A percentile compares a stretch with the other conserved stretches of the same genome.
Evolutionary conservation across 2,797 vertebrate genomes (phyloP).

Genomic region (Takifugu rubripes): DNA sequence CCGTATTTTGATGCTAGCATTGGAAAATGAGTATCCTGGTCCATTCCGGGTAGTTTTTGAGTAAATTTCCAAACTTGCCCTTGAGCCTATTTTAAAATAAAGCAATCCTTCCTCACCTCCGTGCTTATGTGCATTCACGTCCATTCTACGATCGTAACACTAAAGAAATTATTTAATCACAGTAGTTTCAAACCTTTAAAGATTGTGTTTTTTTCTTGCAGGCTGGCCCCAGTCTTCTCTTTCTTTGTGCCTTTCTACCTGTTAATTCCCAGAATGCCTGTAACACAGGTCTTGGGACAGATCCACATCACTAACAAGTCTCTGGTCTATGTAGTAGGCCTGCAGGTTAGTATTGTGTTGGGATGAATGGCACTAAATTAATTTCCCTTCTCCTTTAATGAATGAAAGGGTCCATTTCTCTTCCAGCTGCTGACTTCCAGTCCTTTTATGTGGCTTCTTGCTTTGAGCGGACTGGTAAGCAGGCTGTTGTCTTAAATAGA

Average conservation of each 20-base stretch:
- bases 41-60: too few relatives aligned
- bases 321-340: slow-evolving; percentile 85
- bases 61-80: too few relatives aligned
- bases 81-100: slow-evolving; percentile 3
- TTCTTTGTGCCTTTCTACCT: slow-evolving; percentile 95
- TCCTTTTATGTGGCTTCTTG: slow-evolving; percentile 92
- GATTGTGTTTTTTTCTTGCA: slow-evolving; percentile 42
- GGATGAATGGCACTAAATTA: not conserved
- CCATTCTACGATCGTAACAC: too few relatives aligned
- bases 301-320: slow-evolving; percentile 96
- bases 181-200: too few relatives aligned
- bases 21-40: too few relatives aligned
- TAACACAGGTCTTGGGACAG: slow-evolving; percentile 88
- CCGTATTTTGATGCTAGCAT: too few relatives aligned
- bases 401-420: slow-evolving; percentile 7
- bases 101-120: slow-evolving; percentile 9
- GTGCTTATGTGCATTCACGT: not conserved
- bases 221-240: slow-evolving; percentile 89
- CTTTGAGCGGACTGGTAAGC: slow-evolving; percentile 94
- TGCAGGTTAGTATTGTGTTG: slow-evolving; percentile 54
- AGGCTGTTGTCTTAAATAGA: not conserved
- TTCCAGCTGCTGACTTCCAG: slow-evolving; percentile 91
- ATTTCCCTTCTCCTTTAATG: not conserved
- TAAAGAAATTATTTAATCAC: too few relatives aligned
- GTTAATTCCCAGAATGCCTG: slow-evolving; percentile 88